Evolutionary conservation across 2,113 vertebrate species (phyloP), one percentile per base, ranked within the genome.

Genomic region (Coregonus clupeaformis): DNA sequence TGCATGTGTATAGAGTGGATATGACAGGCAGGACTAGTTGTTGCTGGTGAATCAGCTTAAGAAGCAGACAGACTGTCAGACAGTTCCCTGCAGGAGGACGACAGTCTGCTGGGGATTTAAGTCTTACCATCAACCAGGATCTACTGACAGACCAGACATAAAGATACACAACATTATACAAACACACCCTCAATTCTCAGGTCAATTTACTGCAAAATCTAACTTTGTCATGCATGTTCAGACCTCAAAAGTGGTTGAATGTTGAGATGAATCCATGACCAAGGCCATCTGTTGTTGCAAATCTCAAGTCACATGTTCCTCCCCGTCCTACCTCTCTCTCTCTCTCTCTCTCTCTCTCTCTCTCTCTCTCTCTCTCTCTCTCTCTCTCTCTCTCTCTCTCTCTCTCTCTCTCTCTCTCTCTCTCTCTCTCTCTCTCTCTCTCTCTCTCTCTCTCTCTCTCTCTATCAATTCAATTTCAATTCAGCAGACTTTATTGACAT

Each of bases 1-100:
- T 77, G 32, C 32, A 59, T 27, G 30, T 65, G 13, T 30, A 52
- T 45, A 42, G 18, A 42, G 65, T 75, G 69, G 9, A 69, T 69
- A 32, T 73, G 47, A 73, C 47, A 75, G 36, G 36, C 36, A 42
- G 74, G 66, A 67, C 12, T 29, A 71, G 74, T 82, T 84, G 49
- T 62, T 73, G 24, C 55, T 60, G 59, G 42, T 80, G 78, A 87
- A 84, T 75, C 75, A 82, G 81, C 80, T 89, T 78, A 76, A 63
- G 36, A 42, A 68, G 63, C 65, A 80, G 67, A 42, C 36, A 42
- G 36, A 42, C 36, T 11, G 36, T 42, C 36, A 42, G 57, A 72
- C 72, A 80, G 71, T 85, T 52, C 49, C 13, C 16, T 14, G 16
- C 49, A 52, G 14, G 49, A 52, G 49, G 49, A 52, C 16, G 49